Conservation (phyloP, 2,797 vertebrate species). For the Hemibagrus guttatus region DNA sequence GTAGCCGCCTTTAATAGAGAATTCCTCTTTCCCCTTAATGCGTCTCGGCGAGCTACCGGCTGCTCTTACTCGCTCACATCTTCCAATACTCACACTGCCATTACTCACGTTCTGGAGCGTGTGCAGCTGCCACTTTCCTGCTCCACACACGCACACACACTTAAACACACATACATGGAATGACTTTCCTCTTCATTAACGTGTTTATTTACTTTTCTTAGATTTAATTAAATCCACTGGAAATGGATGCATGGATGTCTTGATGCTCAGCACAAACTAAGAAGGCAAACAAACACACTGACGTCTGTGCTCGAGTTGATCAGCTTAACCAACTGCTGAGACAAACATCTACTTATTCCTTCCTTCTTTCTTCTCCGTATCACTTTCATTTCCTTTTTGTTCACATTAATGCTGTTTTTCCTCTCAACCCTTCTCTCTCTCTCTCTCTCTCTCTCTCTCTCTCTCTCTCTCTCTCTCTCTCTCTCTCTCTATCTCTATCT, state of each 20-base stretch:
- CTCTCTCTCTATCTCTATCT: background rate
- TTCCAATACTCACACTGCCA: slow-evolving; percentile 20
- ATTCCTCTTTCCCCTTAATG: slow-evolving; percentile 41
- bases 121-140: slow-evolving; percentile 4
- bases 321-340: background rate
- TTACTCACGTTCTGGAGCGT: slow-evolving; percentile 22
- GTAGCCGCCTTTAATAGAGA: slow-evolving; percentile 14
- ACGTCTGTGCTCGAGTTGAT: background rate
- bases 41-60: slow-evolving; percentile 23
- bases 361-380: slow-evolving; percentile 3
- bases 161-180: slow-evolving; percentile 39
- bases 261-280: slow-evolving; percentile 63
- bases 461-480: background rate
- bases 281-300: slow-evolving; percentile 45
- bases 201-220: slow-evolving; percentile 59
- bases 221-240: slow-evolving; percentile 71
- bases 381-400: slow-evolving; percentile 3
- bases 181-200: slow-evolving; percentile 43
- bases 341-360: background rate
- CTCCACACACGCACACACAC: background rate
- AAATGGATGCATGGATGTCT: slow-evolving; percentile 58
- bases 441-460: background rate
- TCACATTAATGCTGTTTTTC: background rate
- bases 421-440: background rate
- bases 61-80: slow-evolving; percentile 40